A percentile compares a stretch with the other conserved stretches of the same genome.
phyloP scores from a whole-genome alignment of 1,140 invertebrate species.

The Bicyclus anynana region DNA sequence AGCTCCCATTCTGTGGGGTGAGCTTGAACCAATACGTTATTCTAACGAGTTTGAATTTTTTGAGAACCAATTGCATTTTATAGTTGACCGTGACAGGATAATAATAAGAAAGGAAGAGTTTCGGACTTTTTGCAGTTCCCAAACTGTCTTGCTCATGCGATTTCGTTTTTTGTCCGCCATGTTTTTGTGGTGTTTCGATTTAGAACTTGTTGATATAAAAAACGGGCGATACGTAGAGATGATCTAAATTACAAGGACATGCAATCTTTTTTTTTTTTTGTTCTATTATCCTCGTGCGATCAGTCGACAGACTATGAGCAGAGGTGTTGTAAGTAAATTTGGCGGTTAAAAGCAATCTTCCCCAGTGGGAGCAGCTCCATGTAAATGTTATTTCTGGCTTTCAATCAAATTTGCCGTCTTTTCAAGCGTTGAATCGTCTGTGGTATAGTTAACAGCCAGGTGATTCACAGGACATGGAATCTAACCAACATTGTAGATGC shows the following conservation, averaged over 20 bases:
- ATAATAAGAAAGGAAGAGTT: conserved; percentile 68
- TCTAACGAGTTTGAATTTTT: conserved; percentile 70
- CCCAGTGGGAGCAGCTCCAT: no score
- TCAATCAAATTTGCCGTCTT: no score
- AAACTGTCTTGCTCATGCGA: conserved; percentile 44
- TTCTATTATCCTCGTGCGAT: no score
- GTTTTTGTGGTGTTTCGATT: conserved; percentile 31
- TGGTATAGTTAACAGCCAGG: no score
- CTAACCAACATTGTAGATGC: no score
- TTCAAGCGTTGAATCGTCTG: no score
- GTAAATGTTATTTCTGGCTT: no score
- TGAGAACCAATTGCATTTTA: conserved; percentile 73
- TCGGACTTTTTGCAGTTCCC: conserved; percentile 40
- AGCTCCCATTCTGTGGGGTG: background rate
- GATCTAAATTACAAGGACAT: background rate
- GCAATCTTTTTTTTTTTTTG: no score
- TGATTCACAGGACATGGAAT: no score
- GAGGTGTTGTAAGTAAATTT: no score
- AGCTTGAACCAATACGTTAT: conserved; percentile 30
- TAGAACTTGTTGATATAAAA: background rate
- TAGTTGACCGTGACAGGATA: conserved; percentile 74
- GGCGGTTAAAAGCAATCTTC: no score
- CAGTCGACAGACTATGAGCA: no score
- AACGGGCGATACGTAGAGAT: background rate
- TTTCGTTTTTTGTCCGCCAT: conserved; percentile 35